These are phyloP conservation scores for Lasioglossum zephyrum DNA, from an alignment of 2,888 invertebrate genomes.

Conservation along the genomic window DNA sequence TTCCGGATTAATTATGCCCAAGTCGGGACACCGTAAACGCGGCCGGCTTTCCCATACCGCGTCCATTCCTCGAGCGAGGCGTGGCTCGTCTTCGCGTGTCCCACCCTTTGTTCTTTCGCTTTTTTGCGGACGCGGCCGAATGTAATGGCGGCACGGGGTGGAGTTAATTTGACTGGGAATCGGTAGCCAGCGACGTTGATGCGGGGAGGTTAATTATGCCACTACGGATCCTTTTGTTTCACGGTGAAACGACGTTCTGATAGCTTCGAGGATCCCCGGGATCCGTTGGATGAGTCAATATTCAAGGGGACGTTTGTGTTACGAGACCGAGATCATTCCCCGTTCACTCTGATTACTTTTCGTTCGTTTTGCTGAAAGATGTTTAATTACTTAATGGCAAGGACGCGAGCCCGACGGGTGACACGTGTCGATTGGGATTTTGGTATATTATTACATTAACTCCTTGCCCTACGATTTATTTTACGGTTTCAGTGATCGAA, in stretches of 20 bases:
- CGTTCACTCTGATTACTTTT: background rate
- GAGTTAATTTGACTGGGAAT: conserved; percentile 41
- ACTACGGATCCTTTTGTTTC: background rate
- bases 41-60: background rate
- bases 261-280: background rate
- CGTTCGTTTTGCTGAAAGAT: background rate
- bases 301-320: background rate
- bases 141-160: conserved; percentile 10
- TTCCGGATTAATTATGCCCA: conserved; percentile 64
- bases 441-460: too few relatives aligned
- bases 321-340: background rate
- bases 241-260: background rate
- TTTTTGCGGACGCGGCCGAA: conserved; percentile 19
- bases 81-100: conserved; percentile 40
- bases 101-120: conserved; percentile 32
- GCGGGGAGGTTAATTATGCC: conserved; percentile 33
- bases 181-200: background rate
- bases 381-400: background rate
- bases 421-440: background rate
- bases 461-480: too few relatives aligned
- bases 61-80: background rate
- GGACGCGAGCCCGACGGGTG: background rate
- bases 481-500: too few relatives aligned
- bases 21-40: conserved; percentile 45
- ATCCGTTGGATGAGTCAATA: background rate